Evolutionary conservation across 2,888 invertebrate species (phyloP), one percentile per base, ranked within the genome.

Genomic region (Auanema sp.): DNA sequence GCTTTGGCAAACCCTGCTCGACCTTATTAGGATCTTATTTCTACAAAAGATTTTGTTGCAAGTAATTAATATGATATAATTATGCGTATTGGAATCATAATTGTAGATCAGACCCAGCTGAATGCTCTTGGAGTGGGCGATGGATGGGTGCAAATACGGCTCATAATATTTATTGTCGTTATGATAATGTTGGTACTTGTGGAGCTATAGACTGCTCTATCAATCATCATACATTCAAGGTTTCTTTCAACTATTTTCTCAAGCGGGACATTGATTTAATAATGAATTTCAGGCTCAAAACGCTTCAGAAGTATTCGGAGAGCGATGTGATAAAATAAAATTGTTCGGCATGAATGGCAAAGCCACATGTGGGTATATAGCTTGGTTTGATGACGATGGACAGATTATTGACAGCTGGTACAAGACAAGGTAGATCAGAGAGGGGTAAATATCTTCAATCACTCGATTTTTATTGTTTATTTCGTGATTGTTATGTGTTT

Each of bases 121-220:
- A 80, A 33, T 80, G 80, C 52, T 68, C 79, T 8, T 80, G 80
- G 80, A 67, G 68, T 6, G 80, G 80, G 14, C 58, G 80, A 18
- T 80, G 80, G 80, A 80, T 80, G 80, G 79, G 80, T 2, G 78
- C 79, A 4, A 78, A 76, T 43, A 80, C 76, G 10, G 79, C 80
- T 3, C 75, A 80, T 62, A 80, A 80, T 53, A 72, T 72, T 40
- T 80, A 80, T 64, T 80, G 80, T 66, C 57, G 79, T 49, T 80
- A 80, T 60, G 80, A 71, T 44, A 69, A 71, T 57, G 62, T 76
- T 6, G 77, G 75, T 44, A 69, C 58, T 24, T 79, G 79, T 53
- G 79, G 79, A 14, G 56, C 70, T 10, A 62, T 79, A 40, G 75
- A 75, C 41, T 79, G 79, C 49, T 77, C 78, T 42, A 77, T 80